Evolutionary conservation across 2,888 invertebrate species (phyloP).

Genomic region (Proisotoma minuta): DNA sequence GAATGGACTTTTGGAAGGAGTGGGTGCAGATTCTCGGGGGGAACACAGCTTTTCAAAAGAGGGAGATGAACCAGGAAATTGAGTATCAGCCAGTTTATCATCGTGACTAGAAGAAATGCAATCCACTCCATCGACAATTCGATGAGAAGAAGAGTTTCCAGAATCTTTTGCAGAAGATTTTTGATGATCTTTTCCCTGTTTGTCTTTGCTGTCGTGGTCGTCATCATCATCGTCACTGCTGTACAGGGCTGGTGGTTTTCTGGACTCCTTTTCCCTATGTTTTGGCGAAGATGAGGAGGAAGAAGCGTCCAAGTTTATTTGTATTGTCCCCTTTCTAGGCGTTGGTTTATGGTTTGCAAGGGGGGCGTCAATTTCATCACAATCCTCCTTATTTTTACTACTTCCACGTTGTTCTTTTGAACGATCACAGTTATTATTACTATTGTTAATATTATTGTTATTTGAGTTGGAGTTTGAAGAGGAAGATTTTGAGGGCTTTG

Average conservation of each 20-base stretch:
- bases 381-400: constrained; percentile 19
- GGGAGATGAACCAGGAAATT: not conserved
- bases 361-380: not conserved
- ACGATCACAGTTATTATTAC: constrained; percentile 5
- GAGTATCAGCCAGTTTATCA: not conserved
- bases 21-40: not conserved
- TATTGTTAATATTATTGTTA: constrained; percentile 16
- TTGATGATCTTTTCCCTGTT: not conserved
- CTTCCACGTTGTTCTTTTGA: constrained; percentile 5
- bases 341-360: not conserved
- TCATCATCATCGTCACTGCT: not conserved
- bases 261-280: constrained; percentile 4
- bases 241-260: constrained; percentile 13
- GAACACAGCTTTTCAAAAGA: not conserved
- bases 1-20: constrained; percentile 6
- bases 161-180: not conserved
- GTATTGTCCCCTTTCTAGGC: constrained; percentile 7
- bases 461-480: constrained; percentile 1
- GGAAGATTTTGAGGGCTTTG: constrained; percentile 16
- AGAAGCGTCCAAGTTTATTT: constrained; percentile 7
- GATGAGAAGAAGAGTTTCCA: not conserved
- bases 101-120: constrained; percentile 14
- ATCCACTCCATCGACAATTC: constrained; percentile 4
- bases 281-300: not conserved
- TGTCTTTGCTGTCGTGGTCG: not conserved